Percentiles rank a stretch among this genome's conserved stretches.
Conservation (phyloP, 2,888 invertebrate species). For the Diogma glabrata region DNA sequence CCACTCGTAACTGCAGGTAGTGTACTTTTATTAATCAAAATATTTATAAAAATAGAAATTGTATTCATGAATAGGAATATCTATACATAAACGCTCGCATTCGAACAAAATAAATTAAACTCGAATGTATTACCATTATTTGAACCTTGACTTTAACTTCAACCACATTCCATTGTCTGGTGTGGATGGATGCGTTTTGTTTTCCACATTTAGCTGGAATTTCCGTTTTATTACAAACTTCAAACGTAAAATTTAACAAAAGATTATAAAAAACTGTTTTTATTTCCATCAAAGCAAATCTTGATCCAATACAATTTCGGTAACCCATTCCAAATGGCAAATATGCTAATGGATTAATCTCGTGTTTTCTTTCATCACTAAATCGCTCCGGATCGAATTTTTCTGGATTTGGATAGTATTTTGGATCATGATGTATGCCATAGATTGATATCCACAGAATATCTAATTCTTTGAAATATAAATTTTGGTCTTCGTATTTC, state of each 20-base stretch:
- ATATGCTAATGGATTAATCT: conserved; percentile 30
- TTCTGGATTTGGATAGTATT: conserved; percentile 37
- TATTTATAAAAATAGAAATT: too few species aligned
- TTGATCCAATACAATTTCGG: conserved; percentile 40
- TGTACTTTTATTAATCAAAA: too few species aligned
- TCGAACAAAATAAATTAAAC: too few species aligned
- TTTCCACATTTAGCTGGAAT: conserved; percentile 10
- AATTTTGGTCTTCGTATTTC: conserved; percentile 16
- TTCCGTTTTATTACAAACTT: conserved; percentile 10
- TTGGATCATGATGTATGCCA: conserved; percentile 35
- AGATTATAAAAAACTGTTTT: conserved; percentile 10
- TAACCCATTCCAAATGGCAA: conserved; percentile 41
- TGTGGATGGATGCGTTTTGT: too few species aligned
- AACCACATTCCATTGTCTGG: neutral
- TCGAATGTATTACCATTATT: too few species aligned
- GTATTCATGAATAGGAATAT: too few species aligned
- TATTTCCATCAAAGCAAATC: conserved; percentile 13
- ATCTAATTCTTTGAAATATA: conserved; percentile 11
- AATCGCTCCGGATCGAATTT: conserved; percentile 42
- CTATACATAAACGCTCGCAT: too few species aligned
- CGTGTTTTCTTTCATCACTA: conserved; percentile 38
- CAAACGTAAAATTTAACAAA: conserved; percentile 11
- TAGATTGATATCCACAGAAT: conserved; percentile 27
- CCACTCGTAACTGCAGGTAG: too few species aligned
- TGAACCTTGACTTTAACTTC: neutral